These are phyloP conservation scores for Leucopsar rothschildi DNA, from an alignment of 2,113 vertebrate genomes.

Conservation along the genomic window DNA sequence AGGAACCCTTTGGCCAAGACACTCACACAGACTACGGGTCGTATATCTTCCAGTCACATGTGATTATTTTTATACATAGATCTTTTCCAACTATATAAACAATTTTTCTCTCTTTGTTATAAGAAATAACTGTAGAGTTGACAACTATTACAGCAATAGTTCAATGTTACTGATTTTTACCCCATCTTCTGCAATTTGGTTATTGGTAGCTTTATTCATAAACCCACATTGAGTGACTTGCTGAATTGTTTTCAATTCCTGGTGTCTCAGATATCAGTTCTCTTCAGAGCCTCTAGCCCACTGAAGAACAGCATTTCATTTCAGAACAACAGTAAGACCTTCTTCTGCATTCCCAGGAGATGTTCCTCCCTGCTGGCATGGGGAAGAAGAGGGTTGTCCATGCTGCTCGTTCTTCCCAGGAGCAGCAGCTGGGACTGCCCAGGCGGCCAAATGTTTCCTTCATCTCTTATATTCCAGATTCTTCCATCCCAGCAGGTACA, in stretches of 20 bases:
- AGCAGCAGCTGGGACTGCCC: background rate
- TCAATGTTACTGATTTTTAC: background rate
- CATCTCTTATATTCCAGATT: background rate
- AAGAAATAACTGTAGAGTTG: background rate
- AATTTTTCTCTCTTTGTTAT: background rate
- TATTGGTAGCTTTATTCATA: background rate
- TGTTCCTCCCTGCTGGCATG: accelerated
- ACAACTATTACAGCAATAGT: background rate
- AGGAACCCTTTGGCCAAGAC: background rate
- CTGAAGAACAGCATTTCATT: background rate
- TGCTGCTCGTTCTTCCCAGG: accelerated
- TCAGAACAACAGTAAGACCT: background rate
- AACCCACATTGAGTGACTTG: background rate
- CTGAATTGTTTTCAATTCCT: background rate
- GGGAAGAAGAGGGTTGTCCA: background rate
- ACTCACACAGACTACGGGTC: accelerated
- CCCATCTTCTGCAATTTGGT: background rate
- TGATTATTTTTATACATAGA: background rate
- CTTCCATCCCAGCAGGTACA: background rate
- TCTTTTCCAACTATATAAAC: background rate
- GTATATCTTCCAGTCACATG: accelerated
- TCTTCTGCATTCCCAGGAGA: background rate
- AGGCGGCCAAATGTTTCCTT: background rate
- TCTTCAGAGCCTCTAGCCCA: background rate
- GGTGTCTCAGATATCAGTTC: background rate